A percentile compares a stretch with the other conserved stretches of the same genome.
Conservation (phyloP, 2,888 invertebrate species). For the Theretra japonica region DNA sequence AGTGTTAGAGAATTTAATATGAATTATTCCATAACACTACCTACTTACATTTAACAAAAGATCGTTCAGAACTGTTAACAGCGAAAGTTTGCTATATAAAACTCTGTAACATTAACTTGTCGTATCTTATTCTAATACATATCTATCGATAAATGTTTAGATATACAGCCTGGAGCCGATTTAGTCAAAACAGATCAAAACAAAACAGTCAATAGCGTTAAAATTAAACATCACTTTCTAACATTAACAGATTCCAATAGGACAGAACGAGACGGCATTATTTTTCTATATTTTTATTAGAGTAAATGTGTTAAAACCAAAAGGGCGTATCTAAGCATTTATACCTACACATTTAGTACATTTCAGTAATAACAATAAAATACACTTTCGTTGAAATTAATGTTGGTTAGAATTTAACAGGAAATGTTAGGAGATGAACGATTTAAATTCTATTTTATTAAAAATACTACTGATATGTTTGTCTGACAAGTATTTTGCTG, state of each 20-base stretch:
- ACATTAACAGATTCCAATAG: background rate
- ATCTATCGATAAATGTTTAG: background rate
- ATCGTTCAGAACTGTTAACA: background rate
- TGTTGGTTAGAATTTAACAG: background rate
- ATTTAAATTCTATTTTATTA: slow-evolving; percentile 4
- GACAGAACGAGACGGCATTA: background rate
- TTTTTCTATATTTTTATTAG: background rate
- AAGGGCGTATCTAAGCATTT: background rate
- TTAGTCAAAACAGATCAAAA: background rate
- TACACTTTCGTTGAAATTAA: background rate
- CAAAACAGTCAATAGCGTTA: background rate
- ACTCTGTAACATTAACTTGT: slow-evolving; percentile 24
- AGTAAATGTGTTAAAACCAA: background rate
- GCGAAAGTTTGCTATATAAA: slow-evolving; percentile 8
- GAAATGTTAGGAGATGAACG: background rate
- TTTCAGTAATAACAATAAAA: background rate
- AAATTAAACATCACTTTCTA: background rate
- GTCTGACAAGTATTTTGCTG: slow-evolving; percentile 3
- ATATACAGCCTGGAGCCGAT: background rate
- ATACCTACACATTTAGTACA: background rate
- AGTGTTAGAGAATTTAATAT: background rate
- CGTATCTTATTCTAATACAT: background rate
- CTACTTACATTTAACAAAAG: background rate
- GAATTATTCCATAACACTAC: too few species aligned
- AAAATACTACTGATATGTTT: slow-evolving; percentile 28